Evolutionary conservation across 92 coral and sea anemone species (phyloP).

Genomic region (Zoanthus sansibaricus): DNA sequence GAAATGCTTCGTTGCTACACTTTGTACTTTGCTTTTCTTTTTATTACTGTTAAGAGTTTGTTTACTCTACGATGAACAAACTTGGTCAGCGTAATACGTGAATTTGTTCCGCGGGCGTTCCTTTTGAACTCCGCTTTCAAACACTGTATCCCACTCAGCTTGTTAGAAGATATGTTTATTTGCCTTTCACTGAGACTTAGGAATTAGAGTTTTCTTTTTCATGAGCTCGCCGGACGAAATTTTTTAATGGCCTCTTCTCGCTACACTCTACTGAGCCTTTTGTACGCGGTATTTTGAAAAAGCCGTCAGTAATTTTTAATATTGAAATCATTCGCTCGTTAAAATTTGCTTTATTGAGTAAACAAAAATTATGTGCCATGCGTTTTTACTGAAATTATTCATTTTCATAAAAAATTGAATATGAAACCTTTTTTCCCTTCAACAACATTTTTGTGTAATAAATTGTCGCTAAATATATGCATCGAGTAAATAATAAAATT

Average conservation of each 20-base stretch:
- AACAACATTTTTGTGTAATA: neutral
- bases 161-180: neutral
- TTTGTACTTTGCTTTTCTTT: neutral
- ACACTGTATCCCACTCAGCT: neutral
- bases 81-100: neutral
- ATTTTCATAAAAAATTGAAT: neutral
- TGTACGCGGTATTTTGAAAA: neutral
- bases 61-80: neutral
- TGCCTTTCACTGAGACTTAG: neutral
- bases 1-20: neutral
- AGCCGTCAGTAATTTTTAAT: neutral
- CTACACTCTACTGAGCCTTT: neutral
- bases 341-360: neutral
- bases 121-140: neutral
- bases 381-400: neutral
- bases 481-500: neutral
- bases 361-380: slow-evolving; percentile 14
- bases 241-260: no score
- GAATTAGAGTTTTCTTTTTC: neutral
- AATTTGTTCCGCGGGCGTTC: neutral
- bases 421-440: neutral
- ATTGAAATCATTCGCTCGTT: neutral
- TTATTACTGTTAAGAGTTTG: neutral
- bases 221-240: neutral
- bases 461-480: neutral